Percentiles rank a stretch among this genome's conserved stretches.
Conservation (phyloP, 2,797 vertebrate genomes). For the Amblyraja radiata region DNA sequence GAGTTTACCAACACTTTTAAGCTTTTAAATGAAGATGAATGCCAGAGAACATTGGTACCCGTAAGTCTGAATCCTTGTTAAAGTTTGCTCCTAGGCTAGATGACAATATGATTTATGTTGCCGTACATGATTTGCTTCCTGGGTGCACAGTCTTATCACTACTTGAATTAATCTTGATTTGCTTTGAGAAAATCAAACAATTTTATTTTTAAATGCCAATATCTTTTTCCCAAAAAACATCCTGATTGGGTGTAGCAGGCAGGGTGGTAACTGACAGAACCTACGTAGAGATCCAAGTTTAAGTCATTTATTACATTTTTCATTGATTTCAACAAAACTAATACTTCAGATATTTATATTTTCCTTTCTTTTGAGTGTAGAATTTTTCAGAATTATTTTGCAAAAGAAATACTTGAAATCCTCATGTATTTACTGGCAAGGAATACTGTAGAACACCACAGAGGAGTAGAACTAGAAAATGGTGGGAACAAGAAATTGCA, state of each 20-base stretch:
- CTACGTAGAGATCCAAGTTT: neutral
- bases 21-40: neutral
- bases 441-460: neutral
- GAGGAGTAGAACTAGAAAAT: neutral
- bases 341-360: neutral
- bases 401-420: neutral
- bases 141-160: too few species aligned
- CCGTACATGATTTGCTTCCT: neutral
- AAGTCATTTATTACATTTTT: neutral
- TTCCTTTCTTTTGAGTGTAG: neutral
- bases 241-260: neutral
- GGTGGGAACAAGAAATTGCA: too few species aligned
- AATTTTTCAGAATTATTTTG: neutral
- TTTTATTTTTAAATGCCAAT: neutral
- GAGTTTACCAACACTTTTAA: neutral
- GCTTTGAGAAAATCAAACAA: neutral
- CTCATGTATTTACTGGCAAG: neutral
- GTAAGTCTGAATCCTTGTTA: neutral
- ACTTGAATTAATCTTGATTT: neutral
- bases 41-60: neutral
- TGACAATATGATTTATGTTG: neutral
- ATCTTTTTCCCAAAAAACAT: neutral
- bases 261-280: neutral
- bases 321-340: neutral
- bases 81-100: neutral